phyloP scores from a whole-genome alignment of 2,888 invertebrate species.

The Heteromyza rotundicornis region DNA sequence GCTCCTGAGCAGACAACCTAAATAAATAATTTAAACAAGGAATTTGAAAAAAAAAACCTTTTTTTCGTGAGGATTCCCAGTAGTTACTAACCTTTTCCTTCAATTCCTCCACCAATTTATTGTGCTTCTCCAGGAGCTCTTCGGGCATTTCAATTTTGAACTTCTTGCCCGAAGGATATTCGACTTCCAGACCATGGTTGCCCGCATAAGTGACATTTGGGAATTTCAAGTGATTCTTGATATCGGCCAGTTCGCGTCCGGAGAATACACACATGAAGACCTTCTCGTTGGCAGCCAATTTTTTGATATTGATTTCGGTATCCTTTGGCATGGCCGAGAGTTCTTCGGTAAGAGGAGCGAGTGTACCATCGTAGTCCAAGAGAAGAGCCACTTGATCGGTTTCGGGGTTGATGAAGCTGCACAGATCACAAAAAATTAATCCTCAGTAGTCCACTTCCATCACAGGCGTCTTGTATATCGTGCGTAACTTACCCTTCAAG shows the following conservation, averaged over 20 bases:
- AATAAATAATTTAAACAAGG: too few relatives aligned
- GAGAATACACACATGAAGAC: slow-evolving; percentile 77
- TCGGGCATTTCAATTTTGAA: slow-evolving; percentile 79
- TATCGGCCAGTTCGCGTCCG: slow-evolving; percentile 75
- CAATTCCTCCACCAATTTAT: slow-evolving; percentile 69
- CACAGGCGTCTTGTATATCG: not conserved
- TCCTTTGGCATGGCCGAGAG: slow-evolving; percentile 70
- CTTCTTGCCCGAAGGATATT: slow-evolving; percentile 77
- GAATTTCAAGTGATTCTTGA: slow-evolving; percentile 71
- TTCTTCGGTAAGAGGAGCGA: slow-evolving; percentile 77
- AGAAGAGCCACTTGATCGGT: slow-evolving; percentile 72
- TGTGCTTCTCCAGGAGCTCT: slow-evolving; percentile 72
- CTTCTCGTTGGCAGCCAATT: slow-evolving; percentile 73
- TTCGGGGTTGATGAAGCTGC: slow-evolving; percentile 66
- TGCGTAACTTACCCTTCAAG: slow-evolving; percentile 54
- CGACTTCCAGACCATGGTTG: slow-evolving; percentile 77
- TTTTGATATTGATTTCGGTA: slow-evolving; percentile 73
- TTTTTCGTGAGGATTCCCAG: too few relatives aligned
- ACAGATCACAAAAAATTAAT: not conserved
- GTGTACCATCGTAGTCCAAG: slow-evolving; percentile 78
- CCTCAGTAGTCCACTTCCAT: too few relatives aligned
- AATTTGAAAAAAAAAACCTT: too few relatives aligned
- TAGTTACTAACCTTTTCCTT: slow-evolving; percentile 67
- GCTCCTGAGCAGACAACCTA: slow-evolving; percentile 75
- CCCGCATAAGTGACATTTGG: slow-evolving; percentile 75